A percentile compares a stretch with the other conserved stretches of the same genome.
Evolutionary conservation across 2,113 vertebrate species (phyloP).

Genomic region (Australoheros scitulus): DNA sequence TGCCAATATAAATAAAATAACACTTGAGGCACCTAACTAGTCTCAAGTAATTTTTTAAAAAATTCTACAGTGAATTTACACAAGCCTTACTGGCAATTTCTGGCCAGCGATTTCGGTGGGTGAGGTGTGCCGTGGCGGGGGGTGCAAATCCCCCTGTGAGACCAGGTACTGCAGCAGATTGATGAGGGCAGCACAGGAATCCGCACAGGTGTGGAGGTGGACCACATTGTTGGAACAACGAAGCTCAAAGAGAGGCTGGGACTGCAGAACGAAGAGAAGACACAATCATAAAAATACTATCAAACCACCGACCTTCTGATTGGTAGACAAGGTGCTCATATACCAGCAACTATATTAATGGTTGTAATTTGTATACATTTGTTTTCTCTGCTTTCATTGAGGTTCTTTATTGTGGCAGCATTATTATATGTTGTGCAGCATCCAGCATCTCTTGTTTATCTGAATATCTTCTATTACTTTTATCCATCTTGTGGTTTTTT

Average conservation of each 20-base stretch:
- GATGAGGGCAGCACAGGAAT: slow-evolving; percentile 88
- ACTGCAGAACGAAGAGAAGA: slow-evolving; percentile 67
- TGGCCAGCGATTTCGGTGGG: slow-evolving; percentile 92
- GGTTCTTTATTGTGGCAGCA: fast-evolving
- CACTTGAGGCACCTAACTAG: too few species aligned
- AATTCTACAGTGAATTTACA: not conserved
- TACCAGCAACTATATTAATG: too few species aligned
- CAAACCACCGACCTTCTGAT: not conserved
- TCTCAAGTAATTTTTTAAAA: too few species aligned
- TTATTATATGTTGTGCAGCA: not conserved
- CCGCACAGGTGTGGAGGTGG: slow-evolving; percentile 89
- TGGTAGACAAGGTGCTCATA: fast-evolving
- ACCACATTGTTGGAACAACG: slow-evolving; percentile 93
- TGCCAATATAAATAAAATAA: too few species aligned
- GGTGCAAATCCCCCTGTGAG: slow-evolving; percentile 87
- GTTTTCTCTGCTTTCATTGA: not conserved
- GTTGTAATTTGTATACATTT: too few species aligned
- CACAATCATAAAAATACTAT: not conserved
- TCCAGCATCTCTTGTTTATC: not conserved
- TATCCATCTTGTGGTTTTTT: not conserved
- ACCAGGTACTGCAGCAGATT: slow-evolving; percentile 90
- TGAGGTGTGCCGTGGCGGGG: slow-evolving; percentile 83
- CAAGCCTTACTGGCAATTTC: slow-evolving; percentile 83
- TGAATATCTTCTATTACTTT: not conserved
- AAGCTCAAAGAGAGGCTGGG: slow-evolving; percentile 90